Base-by-base conservation (phyloP, 2,888 invertebrate species). In the Thereva nobilitata region DNA sequence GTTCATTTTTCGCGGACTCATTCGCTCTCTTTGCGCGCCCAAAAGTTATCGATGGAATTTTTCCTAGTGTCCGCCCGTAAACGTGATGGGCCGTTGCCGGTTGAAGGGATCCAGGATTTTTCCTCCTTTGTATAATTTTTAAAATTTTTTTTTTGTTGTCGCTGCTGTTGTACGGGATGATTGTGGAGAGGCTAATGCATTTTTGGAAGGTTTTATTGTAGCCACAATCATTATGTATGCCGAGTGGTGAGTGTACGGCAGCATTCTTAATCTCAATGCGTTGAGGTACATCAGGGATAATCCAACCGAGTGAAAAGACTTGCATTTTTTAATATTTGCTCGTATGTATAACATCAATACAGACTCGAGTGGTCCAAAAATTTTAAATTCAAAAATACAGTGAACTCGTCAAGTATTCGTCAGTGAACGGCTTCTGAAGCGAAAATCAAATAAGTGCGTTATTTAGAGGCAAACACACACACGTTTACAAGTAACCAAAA, bases 31-130 rank as follows among this genome's bases (percentile, higher is more conserved):
- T 50, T 63, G 52, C 50, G 8, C 9, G 50, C 63, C 63, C 42
- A 52, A 63, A 59, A 63, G 63, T 63, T 52, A 63, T 63, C 63
- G 63, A 63, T 63, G 63, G 52, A 63, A 63, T 63, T 63, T n/a
- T 49, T 63, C 59, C 59, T 59, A 47, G 59, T 49, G 59, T 49
- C 59, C 59, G 59, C 47, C 45, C 45, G 59, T 59, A 59, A 38
- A 37, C 59, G 59, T 47, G 59, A 47, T 45, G 59, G 12, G n/a
- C 2, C 10, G 49, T 59, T 47, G 59, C 47, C 49, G 47, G 40
- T 38, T 38, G 2, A 59, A 59, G 49, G 49, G 59, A 49, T 59
- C 47, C 59, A 59, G 23, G 23, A 23, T 23, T 23, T 23, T 23
- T 59, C 59, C 55, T 12, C 47, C 47, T 47, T 49, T 37, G 45